These are phyloP conservation scores for Pagrus major DNA, from an alignment of 2,113 vertebrate genomes.

Conservation along the genomic window DNA sequence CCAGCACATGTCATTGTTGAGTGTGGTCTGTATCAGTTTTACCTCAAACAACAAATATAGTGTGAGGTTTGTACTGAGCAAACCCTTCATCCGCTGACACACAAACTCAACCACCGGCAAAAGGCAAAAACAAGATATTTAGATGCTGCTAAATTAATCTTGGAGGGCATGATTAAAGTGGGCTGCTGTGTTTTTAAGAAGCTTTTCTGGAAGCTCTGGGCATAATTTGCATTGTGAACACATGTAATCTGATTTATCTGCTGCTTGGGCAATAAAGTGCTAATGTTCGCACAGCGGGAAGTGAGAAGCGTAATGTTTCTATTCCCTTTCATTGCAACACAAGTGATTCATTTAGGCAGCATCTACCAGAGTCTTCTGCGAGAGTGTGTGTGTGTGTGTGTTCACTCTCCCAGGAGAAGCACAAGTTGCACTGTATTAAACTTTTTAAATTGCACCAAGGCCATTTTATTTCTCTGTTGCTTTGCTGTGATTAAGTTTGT, in stretches of 20 bases:
- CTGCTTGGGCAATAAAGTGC: constrained; percentile 42
- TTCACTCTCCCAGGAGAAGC: constrained; percentile 1
- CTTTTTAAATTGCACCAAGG: not conserved
- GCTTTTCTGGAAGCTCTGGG: constrained; percentile 26
- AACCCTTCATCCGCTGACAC: not conserved
- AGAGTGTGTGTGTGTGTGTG: constrained; percentile 6
- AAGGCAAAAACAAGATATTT: not conserved
- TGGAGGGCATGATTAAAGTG: constrained; percentile 17
- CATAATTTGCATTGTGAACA: constrained; percentile 50
- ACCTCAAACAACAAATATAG: not conserved
- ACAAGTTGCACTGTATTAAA: constrained; percentile 33
- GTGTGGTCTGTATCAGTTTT: not conserved
- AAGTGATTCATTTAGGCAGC: constrained; percentile 24
- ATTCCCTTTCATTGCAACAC: constrained; percentile 39
- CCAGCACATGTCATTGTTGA: too few relatives aligned
- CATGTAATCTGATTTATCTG: constrained; percentile 57
- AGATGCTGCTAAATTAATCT: not conserved
- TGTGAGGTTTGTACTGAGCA: too few relatives aligned
- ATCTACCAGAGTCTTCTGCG: not conserved
- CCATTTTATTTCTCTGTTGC: not conserved
- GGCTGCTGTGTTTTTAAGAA: constrained; percentile 21
- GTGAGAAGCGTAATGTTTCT: constrained; percentile 10
- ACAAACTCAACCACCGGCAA: not conserved
- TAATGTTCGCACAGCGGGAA: constrained; percentile 49
- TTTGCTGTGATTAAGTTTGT: constrained; percentile 25